phyloP scores from a whole-genome alignment of 2,113 vertebrate species.

The Lagopus muta region DNA sequence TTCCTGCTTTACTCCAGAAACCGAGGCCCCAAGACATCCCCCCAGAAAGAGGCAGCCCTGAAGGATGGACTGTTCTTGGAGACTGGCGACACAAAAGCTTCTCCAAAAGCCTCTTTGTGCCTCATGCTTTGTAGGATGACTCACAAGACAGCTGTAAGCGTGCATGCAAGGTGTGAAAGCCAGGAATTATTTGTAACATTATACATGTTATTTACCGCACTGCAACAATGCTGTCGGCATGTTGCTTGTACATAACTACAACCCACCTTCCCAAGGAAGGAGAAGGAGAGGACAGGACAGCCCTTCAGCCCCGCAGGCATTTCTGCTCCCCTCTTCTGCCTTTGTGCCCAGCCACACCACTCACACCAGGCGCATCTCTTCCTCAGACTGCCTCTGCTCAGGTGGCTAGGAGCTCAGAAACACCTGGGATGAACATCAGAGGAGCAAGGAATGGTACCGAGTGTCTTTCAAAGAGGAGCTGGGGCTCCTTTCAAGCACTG shows the following conservation, averaged over 20 bases:
- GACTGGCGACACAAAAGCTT: neutral
- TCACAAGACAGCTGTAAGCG: neutral
- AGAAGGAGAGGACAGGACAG: neutral
- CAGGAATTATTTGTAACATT: neutral
- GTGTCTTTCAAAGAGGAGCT: neutral
- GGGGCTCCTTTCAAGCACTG: neutral
- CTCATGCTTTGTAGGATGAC: neutral
- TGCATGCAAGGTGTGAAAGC: neutral
- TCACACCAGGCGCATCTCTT: neutral
- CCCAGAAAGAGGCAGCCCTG: neutral
- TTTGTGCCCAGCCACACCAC: neutral
- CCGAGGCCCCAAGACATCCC: neutral
- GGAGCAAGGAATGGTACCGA: neutral
- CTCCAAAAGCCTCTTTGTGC: neutral
- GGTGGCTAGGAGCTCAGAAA: neutral
- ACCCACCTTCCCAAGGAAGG: neutral
- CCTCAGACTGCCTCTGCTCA: neutral
- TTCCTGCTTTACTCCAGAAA: neutral
- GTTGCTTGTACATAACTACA: neutral
- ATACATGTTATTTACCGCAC: neutral
- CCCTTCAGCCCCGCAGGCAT: neutral
- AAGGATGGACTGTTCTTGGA: neutral
- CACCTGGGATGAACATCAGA: neutral
- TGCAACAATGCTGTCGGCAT: neutral
- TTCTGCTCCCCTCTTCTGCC: neutral